These are phyloP conservation scores for Mus caroli DNA, from an alignment of 2,797 vertebrate species.

Conservation along the genomic window DNA sequence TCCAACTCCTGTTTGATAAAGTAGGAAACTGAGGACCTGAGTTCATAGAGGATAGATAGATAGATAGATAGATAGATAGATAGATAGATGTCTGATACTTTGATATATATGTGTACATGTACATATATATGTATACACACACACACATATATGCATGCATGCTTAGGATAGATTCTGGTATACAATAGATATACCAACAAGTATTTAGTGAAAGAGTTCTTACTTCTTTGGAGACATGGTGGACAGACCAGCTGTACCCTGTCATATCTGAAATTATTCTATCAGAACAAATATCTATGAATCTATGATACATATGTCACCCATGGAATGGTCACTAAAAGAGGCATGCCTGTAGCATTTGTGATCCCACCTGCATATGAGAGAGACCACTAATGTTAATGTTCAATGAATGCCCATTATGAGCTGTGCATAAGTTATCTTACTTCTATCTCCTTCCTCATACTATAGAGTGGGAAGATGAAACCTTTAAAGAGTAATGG, in stretches of 20 bases:
- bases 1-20: background rate
- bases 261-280: background rate
- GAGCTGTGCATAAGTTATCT: background rate
- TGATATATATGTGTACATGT: background rate
- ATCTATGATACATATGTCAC: background rate
- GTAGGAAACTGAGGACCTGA: background rate
- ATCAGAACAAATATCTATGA: background rate
- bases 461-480: background rate
- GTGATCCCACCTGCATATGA: background rate
- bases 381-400: background rate
- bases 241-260: background rate
- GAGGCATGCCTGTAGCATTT: background rate
- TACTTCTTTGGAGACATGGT: background rate
- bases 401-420: background rate
- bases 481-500: background rate
- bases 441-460: background rate
- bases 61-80: too few species aligned
- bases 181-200: background rate
- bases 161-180: background rate
- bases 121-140: too few species aligned
- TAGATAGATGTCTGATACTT: background rate
- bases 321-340: background rate
- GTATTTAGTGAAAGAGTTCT: background rate
- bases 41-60: background rate
- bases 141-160: background rate